These are phyloP conservation scores for Gonatopus flavifemur DNA, from an alignment of 1,140 invertebrate genomes.

Conservation along the genomic window DNA sequence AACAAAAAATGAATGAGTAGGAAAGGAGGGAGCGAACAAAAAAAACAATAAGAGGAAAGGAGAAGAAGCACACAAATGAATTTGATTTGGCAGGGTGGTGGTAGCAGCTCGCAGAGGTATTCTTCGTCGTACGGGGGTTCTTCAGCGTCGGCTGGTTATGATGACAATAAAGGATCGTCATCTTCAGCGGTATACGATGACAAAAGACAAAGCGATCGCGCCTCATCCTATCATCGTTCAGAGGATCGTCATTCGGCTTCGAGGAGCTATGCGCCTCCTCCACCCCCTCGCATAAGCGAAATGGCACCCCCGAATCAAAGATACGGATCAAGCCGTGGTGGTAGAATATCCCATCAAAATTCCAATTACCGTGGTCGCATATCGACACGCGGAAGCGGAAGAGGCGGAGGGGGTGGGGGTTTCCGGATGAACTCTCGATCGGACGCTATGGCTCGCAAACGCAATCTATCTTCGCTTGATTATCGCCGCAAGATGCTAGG, in stretches of 20 bases:
- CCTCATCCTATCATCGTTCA: conserved; percentile 50
- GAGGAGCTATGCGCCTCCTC: conserved; percentile 47
- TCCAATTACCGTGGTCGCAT: conserved; percentile 46
- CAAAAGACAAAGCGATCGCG: conserved; percentile 50
- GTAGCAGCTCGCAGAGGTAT: conserved; percentile 49
- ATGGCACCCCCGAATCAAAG: conserved; percentile 45
- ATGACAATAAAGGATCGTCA: conserved; percentile 52
- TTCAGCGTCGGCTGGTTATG: conserved; percentile 39
- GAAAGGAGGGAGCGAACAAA: conserved; percentile 19
- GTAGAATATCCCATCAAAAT: conserved; percentile 46
- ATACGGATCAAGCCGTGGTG: conserved; percentile 47
- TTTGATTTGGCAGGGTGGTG: conserved; percentile 56
- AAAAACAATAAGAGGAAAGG: conserved; percentile 28
- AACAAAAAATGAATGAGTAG: conserved; percentile 21
- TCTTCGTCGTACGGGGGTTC: conserved; percentile 47
- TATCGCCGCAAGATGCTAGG: conserved; percentile 54
- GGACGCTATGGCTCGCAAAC: conserved; percentile 48
- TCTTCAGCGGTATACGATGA: conserved; percentile 48
- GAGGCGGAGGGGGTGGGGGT: conserved; percentile 38
- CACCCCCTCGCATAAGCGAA: conserved; percentile 46
- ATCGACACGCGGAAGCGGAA: conserved; percentile 41
- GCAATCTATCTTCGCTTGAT: conserved; percentile 47
- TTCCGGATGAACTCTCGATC: conserved; percentile 45
- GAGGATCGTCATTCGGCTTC: conserved; percentile 53
- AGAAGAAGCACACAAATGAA: conserved; percentile 49